Evolutionary conservation across 2,113 vertebrate species (phyloP).

Genomic region (Trochalopteron elliotii): DNA sequence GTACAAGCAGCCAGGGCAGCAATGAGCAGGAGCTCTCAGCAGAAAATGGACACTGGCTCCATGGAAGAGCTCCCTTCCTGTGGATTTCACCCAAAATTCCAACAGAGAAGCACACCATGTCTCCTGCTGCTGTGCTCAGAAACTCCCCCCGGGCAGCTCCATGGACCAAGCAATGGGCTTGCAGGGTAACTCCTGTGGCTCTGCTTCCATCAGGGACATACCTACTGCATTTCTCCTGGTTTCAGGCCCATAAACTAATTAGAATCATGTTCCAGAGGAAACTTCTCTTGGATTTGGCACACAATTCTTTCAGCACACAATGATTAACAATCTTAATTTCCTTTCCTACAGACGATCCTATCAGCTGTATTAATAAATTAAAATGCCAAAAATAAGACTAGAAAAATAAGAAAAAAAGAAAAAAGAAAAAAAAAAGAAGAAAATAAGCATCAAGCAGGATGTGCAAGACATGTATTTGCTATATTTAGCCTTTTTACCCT

Average conservation of each 20-base stretch:
- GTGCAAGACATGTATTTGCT: not conserved
- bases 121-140: not conserved
- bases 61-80: not conserved
- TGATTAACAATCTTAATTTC: not conserved
- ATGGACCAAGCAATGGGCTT: rapidly evolving
- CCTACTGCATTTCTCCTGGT: not conserved
- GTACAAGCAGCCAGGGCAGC: not conserved
- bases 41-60: not conserved
- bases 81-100: not conserved
- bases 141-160: not conserved
- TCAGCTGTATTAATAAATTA: slow-evolving; percentile 3
- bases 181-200: not conserved
- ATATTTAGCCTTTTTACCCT: slow-evolving; percentile 30
- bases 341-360: not conserved
- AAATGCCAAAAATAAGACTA: not conserved
- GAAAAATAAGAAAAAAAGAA: not conserved
- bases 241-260: not conserved
- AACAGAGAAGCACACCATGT: rapidly evolving
- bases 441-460: not conserved
- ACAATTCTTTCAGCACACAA: not conserved
- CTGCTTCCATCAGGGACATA: rapidly evolving
- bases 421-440: not conserved
- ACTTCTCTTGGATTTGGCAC: not conserved
- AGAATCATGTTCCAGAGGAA: not conserved
- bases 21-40: not conserved